phyloP scores from a whole-genome alignment of 1,140 invertebrate species.

The Heterodera schachtii region DNA sequence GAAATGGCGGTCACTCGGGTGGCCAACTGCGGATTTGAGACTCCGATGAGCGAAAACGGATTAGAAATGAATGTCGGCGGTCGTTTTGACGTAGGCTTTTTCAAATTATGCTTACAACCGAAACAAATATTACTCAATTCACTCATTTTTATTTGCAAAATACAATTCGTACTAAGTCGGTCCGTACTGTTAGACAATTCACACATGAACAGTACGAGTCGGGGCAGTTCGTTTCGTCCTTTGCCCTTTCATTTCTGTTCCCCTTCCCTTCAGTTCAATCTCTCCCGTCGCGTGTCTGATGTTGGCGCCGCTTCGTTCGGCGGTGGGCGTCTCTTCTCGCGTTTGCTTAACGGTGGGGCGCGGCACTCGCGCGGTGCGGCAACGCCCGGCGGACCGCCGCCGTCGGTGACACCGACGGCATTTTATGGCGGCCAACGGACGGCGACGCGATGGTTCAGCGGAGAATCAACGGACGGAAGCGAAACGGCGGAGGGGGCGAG shows the following conservation, averaged over 20 bases:
- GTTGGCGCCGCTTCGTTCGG: slow-evolving; percentile 62
- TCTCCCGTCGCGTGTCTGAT: slow-evolving; percentile 57
- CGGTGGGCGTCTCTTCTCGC: slow-evolving; percentile 53
- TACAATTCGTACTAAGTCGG: too few relatives aligned
- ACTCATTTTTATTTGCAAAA: too few relatives aligned
- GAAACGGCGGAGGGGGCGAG: slow-evolving; percentile 4
- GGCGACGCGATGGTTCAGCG: slow-evolving; percentile 17
- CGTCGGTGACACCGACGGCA: slow-evolving; percentile 26
- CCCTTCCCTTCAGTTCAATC: neutral
- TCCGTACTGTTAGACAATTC: too few relatives aligned
- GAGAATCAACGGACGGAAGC: slow-evolving; percentile 5
- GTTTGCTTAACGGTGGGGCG: slow-evolving; percentile 36
- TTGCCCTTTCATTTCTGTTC: neutral
- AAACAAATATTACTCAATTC: too few relatives aligned
- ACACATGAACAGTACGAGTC: too few relatives aligned
- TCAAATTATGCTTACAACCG: too few relatives aligned
- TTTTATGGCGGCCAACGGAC: slow-evolving; percentile 16
- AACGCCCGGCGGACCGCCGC: slow-evolving; percentile 40
- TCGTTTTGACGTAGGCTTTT: slow-evolving; percentile 18
- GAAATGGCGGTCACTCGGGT: slow-evolving; percentile 93
- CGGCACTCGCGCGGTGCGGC: slow-evolving; percentile 36
- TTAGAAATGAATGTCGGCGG: slow-evolving; percentile 46
- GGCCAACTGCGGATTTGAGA: slow-evolving; percentile 86
- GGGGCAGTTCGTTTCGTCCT: too few relatives aligned
- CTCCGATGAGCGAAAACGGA: slow-evolving; percentile 82